phyloP scores from a whole-genome alignment of 1,140 invertebrate genomes.

The Heterodera carotae region DNA sequence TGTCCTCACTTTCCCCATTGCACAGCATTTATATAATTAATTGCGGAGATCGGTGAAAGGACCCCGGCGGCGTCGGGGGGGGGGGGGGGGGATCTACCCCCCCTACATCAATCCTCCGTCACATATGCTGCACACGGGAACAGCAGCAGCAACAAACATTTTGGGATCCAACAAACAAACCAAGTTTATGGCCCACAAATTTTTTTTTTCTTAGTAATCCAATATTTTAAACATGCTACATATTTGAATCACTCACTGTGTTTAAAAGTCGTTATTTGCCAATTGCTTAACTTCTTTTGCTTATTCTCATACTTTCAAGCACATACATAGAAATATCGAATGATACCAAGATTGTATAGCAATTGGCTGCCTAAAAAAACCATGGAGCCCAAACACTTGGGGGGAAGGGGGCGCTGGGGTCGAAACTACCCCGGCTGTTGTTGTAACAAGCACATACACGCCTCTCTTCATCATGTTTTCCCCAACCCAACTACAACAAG shows the following conservation, averaged over 20 bases:
- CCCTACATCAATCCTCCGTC: neutral
- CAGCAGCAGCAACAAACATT: too few species aligned
- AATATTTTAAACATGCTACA: too few species aligned
- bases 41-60: neutral
- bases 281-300: neutral
- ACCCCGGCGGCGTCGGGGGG: neutral
- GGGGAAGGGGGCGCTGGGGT: neutral
- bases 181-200: too few species aligned
- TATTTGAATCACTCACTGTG: too few species aligned
- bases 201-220: too few species aligned
- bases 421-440: neutral
- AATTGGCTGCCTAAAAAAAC: too few species aligned
- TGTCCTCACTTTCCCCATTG: neutral
- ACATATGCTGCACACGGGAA: neutral
- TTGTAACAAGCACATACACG: neutral
- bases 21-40: constrained; percentile 12
- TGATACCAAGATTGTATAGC: too few species aligned
- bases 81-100: neutral
- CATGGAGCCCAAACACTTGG: neutral
- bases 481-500: too few species aligned
- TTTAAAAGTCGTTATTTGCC: neutral
- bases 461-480: too few species aligned
- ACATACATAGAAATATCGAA: too few species aligned
- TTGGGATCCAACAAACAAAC: too few species aligned
- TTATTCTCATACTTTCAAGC: neutral